phyloP scores from a whole-genome alignment of 2,797 vertebrate genomes.

The Microtus californicus region DNA sequence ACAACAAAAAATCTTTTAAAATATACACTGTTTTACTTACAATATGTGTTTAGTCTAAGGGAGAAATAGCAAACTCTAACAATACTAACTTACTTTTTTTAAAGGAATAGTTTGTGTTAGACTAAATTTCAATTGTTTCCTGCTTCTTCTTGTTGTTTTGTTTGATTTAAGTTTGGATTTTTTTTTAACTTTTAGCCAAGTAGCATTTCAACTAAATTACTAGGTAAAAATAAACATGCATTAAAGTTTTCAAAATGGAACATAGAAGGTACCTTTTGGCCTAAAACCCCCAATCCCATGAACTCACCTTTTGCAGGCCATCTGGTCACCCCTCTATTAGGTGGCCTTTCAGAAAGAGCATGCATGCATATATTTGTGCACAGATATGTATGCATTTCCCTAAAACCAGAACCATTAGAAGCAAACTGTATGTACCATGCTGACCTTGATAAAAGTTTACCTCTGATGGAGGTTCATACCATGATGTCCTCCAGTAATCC shows the following conservation, averaged over 20 bases:
- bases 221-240: constrained; percentile 1
- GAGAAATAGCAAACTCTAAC: neutral
- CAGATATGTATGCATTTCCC: neutral
- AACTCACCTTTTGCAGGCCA: neutral
- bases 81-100: neutral
- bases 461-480: neutral
- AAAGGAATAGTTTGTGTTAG: neutral
- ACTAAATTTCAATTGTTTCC: neutral
- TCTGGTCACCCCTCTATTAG: neutral
- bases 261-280: neutral
- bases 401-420: neutral
- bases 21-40: constrained; percentile 65
- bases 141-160: neutral
- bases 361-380: neutral
- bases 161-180: neutral
- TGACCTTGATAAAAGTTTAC: neutral
- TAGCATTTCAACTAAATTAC: constrained; percentile 11
- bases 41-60: constrained; percentile 68
- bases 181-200: neutral
- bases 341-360: neutral
- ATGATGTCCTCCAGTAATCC: neutral
- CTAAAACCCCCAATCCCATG: neutral
- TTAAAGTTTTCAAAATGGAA: neutral
- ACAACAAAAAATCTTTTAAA: neutral
- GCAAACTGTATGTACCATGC: neutral